Evolutionary conservation across 1,140 invertebrate genomes (phyloP).

Genomic region (Nephila pilipes): DNA sequence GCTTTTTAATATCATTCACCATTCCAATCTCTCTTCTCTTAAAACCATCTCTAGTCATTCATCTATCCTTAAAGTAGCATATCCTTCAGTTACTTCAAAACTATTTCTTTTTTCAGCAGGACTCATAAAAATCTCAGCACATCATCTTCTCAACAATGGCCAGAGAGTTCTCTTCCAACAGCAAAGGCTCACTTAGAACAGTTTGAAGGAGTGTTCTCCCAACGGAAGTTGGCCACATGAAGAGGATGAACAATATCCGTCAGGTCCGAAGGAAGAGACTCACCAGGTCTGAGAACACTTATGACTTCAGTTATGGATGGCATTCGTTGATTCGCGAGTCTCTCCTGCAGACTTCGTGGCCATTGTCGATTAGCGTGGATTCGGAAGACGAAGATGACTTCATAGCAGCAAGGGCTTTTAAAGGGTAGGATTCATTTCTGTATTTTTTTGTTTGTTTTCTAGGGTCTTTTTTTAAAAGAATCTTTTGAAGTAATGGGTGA

Average conservation of each 20-base stretch:
- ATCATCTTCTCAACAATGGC: background rate
- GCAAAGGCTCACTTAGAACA: background rate
- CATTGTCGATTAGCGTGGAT: constrained; percentile 81
- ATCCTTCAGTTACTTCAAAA: background rate
- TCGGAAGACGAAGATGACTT: constrained; percentile 76
- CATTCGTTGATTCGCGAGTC: constrained; percentile 81
- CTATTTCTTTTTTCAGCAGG: constrained; percentile 12
- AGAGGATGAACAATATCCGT: constrained; percentile 77
- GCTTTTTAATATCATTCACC: background rate
- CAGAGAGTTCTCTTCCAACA: background rate
- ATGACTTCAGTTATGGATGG: constrained; percentile 79
- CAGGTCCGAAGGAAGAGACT: constrained; percentile 76
- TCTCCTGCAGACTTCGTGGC: constrained; percentile 81
- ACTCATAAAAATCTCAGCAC: background rate
- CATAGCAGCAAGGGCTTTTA: background rate
- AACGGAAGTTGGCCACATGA: constrained; percentile 44
- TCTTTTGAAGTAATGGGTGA: too few relatives aligned
- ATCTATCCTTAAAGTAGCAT: background rate
- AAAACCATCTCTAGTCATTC: background rate
- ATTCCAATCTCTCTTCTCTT: background rate
- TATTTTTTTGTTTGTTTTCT: background rate
- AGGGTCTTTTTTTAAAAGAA: too few relatives aligned
- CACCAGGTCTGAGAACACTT: constrained; percentile 77
- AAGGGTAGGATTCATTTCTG: constrained; percentile 33
- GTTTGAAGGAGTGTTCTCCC: background rate